Evolutionary conservation across 2,113 vertebrate species (phyloP), one percentile per base, ranked within the genome.

Genomic region (Calidris pygmaea): DNA sequence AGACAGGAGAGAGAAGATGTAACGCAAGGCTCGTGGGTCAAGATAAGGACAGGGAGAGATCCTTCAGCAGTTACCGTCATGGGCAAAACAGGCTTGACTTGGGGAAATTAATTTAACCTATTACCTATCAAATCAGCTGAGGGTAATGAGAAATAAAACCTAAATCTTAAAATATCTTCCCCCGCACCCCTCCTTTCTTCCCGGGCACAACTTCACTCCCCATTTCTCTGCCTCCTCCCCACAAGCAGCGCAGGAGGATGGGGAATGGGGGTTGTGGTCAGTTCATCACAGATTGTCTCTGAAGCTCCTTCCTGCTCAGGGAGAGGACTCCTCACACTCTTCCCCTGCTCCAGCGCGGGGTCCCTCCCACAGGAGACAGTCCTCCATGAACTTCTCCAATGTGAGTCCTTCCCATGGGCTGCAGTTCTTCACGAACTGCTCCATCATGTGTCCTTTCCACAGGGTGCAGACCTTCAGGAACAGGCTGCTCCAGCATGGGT

Each of bases 41-140:
- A 63, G 59, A 48, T 48, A 32, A 81, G 19, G 43, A 13, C 34
- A n/a, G 48, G 10, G 41, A 58, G 52, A 48, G 30, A 62, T 53
- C 0, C 3, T 13, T 77, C 41, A 32, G 6, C 23, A 53, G 12
- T 37, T 62, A 7, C 32, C 1, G 2, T 50, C 39, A 43, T 1
- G 4, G 12, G 27, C 7, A 70, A 59, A 70, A 37, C 20, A 53
- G 12, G 12, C 27, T 73, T 2, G 3, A 24, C 41, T 14, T 27
- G 10, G 23, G 77, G 17, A 55, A 87, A 74, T 6, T 19, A 21
- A 52, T 62, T 55, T 67, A 30, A 45, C 43, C 45, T 27, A 37
- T 55, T 21, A 45, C 43, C 45, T 27, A 37, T 55, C 23, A 77
- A 62, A 85, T 59, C 6, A 14, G 48, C 59, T 41, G 7, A 58